phyloP scores from a whole-genome alignment of 2,797 vertebrate species.

The Tokudaia tokunoshimensis region DNA sequence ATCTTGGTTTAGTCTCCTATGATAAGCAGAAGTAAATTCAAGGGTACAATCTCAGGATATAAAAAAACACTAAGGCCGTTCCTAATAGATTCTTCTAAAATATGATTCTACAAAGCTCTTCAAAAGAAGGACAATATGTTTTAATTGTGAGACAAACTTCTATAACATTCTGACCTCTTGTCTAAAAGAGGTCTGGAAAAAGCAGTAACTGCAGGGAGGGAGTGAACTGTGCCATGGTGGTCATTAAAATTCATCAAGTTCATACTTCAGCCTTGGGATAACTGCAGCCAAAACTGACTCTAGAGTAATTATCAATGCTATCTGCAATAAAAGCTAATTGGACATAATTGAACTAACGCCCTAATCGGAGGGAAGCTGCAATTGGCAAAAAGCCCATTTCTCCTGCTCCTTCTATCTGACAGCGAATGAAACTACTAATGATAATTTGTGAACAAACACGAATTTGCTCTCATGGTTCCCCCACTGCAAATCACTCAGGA shows the following conservation, averaged over 20 bases:
- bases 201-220: conserved; percentile 67
- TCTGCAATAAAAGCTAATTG: conserved; percentile 91
- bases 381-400: conserved; percentile 86
- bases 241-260: conserved; percentile 89
- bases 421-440: conserved; percentile 85
- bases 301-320: conserved; percentile 89
- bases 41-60: conserved; percentile 79
- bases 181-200: conserved; percentile 85
- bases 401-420: conserved; percentile 83
- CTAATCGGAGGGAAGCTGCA: conserved; percentile 87
- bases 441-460: conserved; percentile 86
- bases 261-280: conserved; percentile 87
- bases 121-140: conserved; percentile 81
- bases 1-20: conserved; percentile 50
- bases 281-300: conserved; percentile 87
- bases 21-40: conserved; percentile 76
- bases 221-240: conserved; percentile 82
- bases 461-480: conserved; percentile 81
- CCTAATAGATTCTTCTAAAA: conserved; percentile 85
- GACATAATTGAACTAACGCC: conserved; percentile 90
- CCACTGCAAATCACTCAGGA: conserved; percentile 80
- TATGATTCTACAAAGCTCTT: conserved; percentile 76
- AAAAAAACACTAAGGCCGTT: conserved; percentile 78
- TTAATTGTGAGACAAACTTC: conserved; percentile 86
- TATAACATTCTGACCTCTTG: conserved; percentile 86